These are phyloP conservation scores for Campoletis sonorensis DNA, from an alignment of 1,140 invertebrate species.

Conservation along the genomic window DNA sequence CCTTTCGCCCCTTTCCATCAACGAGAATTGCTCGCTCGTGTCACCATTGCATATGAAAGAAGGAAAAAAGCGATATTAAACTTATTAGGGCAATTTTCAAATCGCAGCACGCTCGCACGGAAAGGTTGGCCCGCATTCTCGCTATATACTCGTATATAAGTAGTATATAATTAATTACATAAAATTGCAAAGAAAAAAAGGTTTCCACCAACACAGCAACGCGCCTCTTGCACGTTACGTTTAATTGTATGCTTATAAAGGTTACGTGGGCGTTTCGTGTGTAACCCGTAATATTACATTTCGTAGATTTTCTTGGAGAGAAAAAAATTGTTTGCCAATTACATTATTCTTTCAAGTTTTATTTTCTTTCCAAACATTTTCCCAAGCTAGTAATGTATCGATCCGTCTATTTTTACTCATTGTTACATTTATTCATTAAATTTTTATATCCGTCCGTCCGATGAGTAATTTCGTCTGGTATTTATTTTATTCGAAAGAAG, in stretches of 20 bases:
- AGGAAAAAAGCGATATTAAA: background rate
- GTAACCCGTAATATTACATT: background rate
- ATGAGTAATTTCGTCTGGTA: no score
- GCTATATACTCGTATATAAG: constrained; percentile 13
- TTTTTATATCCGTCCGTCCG: background rate
- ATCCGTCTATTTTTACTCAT: background rate
- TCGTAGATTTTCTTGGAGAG: no score
- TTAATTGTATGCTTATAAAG: constrained; percentile 24
- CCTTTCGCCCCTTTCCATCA: background rate
- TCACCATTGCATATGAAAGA: constrained; percentile 2
- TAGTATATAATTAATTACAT: background rate
- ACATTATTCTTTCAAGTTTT: no score
- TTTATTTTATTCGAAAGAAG: no score
- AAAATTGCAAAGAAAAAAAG: background rate
- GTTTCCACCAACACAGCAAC: constrained; percentile 1
- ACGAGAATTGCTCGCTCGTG: constrained; percentile 11
- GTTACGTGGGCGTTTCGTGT: constrained; percentile 23
- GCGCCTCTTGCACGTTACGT: constrained; percentile 33
- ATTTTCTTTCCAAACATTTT: no score
- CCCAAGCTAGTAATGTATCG: no score
- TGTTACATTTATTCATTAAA: background rate
- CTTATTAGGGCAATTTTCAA: constrained; percentile 22
- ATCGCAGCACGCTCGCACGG: constrained; percentile 38
- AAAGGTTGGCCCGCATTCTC: constrained; percentile 36
- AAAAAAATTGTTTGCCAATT: no score